Evolutionary conservation across 2,113 vertebrate genomes (phyloP), one percentile per base, ranked within the genome.

Genomic region (Corydoras sp.): DNA sequence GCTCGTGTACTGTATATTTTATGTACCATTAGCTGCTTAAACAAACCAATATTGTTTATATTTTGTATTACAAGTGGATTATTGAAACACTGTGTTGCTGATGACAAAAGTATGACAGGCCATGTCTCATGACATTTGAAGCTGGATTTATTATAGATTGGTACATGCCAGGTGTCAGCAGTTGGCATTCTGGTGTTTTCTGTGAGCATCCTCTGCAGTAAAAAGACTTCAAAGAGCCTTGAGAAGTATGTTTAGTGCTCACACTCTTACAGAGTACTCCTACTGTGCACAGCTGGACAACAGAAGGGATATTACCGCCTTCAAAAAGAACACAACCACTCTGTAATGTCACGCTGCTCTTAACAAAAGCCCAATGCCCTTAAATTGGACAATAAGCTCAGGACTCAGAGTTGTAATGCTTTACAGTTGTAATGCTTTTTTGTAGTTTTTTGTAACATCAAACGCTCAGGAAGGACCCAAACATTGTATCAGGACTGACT

Each of bases 81-180:
- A 43, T 43, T 43, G 35, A 43, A 43, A 43, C 35, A 43, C 7
- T 43, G 31, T 49, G 55, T 68, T 30, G 65, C 54, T 48, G 65
- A 62, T 71, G 54, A 61, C 43, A 75, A 85, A 85, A 81, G 81
- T 81, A 87, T 80, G 81, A 89, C 88, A 89, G 86, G 88, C 82
- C 84, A 89, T 80, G 78, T 18, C 86, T 54, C 81, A 80, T 87
- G 89, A 82, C 80, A 81, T 75, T 82, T 82, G 59, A 81, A 84
- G 82, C 83, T 68, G 29, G 77, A 80, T 80, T 78, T 87, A 84
- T 79, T 85, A 83, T 86, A 81, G 83, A 80, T 84, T 84, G 87
- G 85, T 88, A 88, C 87, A 85, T 89, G 87, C 88, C 87, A 89
- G 86, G 89, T 88, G 87, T 88, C 89, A 85, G 85, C 81, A 79